Evolutionary conservation across 2,797 vertebrate genomes (phyloP).

Genomic region (Clarias fuscus): DNA sequence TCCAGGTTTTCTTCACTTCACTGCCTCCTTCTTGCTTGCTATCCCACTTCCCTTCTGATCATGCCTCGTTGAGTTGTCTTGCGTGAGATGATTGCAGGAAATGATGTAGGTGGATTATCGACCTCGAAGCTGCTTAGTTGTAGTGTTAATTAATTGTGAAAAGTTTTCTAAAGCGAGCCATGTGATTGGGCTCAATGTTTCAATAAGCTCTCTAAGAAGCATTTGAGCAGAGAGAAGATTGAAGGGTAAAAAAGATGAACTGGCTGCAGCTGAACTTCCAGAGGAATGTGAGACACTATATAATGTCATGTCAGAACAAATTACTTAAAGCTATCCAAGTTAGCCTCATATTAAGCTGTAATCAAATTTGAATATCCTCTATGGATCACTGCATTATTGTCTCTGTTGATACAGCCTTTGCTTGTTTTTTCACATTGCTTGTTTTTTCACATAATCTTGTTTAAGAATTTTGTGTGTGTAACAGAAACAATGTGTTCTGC

Average conservation of each 20-base stretch:
- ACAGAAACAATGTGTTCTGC: background rate
- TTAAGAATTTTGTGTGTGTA: background rate
- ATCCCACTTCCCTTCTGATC: conserved; percentile 17
- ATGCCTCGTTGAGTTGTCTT: conserved; percentile 21
- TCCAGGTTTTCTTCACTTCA: conserved; percentile 8
- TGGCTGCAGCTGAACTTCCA: background rate
- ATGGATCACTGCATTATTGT: background rate
- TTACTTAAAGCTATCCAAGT: conserved; percentile 1
- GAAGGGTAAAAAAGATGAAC: background rate
- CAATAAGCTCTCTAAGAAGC: background rate
- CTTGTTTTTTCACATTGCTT: background rate
- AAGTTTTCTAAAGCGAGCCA: conserved; percentile 29
- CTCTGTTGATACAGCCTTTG: background rate
- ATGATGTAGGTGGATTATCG: conserved; percentile 47
- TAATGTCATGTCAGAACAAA: background rate
- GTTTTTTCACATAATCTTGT: background rate
- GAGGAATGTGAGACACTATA: background rate
- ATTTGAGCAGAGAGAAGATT: conserved; percentile 12
- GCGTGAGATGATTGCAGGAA: conserved; percentile 27
- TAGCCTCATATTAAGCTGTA: background rate
- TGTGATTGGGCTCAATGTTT: conserved; percentile 39
- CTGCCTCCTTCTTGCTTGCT: conserved; percentile 7
- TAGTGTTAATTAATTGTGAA: conserved; percentile 47
- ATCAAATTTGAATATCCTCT: background rate
- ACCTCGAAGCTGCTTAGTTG: conserved; percentile 46